Conservation (phyloP, 1,140 invertebrate genomes). For the Drosophila repletoides region DNA sequence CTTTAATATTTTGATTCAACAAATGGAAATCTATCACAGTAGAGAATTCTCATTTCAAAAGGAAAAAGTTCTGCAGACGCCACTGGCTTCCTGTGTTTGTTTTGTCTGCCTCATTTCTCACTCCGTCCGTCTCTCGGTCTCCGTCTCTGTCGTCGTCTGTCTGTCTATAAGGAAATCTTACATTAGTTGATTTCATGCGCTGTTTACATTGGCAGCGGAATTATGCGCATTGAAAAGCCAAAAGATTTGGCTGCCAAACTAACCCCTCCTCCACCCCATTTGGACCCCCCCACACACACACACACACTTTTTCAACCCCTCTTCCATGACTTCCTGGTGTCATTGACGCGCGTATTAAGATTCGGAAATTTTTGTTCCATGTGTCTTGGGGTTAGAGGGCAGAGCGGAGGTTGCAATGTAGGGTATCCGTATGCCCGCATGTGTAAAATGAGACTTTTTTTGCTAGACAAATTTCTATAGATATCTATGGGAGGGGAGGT, state of each 20-base stretch:
- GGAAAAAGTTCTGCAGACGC: too few relatives aligned
- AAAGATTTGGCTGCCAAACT: slow-evolving; percentile 62
- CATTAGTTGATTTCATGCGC: slow-evolving; percentile 81
- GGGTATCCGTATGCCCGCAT: too few relatives aligned
- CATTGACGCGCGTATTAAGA: slow-evolving; percentile 27
- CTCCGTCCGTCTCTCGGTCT: slow-evolving; percentile 7
- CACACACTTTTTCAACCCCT: not conserved
- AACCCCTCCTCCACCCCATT: not conserved
- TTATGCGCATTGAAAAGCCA: slow-evolving; percentile 73
- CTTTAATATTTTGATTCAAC: too few relatives aligned
- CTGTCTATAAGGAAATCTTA: slow-evolving; percentile 51
- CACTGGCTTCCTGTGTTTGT: slow-evolving; percentile 49
- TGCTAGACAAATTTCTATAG: slow-evolving; percentile 23
- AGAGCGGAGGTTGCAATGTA: too few relatives aligned
- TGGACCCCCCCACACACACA: not conserved
- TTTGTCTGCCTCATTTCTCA: slow-evolving; percentile 65
- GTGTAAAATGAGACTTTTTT: slow-evolving; percentile 26
- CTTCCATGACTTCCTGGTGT: slow-evolving; percentile 19
- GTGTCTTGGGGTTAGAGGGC: too few relatives aligned
- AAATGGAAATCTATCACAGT: too few relatives aligned
- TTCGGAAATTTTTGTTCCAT: too few relatives aligned
- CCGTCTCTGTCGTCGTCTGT: slow-evolving; percentile 30
- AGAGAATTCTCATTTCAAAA: too few relatives aligned
- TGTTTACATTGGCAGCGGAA: slow-evolving; percentile 79
- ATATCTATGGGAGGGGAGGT: not conserved